Base-by-base conservation (phyloP, 2,797 vertebrate species). In the Takifugu ocellatus region DNA sequence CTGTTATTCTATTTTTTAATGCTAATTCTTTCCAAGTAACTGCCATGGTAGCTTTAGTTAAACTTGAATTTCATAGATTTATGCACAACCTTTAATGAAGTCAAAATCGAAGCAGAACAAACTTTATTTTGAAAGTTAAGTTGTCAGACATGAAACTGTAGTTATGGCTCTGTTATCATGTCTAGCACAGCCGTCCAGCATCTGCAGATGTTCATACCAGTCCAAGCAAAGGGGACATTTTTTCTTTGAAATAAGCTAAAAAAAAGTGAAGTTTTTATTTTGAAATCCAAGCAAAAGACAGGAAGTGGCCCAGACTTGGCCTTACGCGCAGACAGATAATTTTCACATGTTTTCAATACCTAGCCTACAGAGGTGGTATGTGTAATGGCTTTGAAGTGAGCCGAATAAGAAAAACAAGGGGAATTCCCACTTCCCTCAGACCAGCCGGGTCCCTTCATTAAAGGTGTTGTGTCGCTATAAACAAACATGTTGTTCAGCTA, bases 221-320 rank as follows among this genome's bases (percentile, higher is more conserved):
- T 44, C 16, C 16, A 5, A 44, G 43, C n/a, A n/a, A 16, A 44
- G n/a, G 43, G n/a, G 3, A 36, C 9, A 39, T 10, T 39, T 14
- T 4, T 3, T 39, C 36, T 39, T 39, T 12, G 12, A 11, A 17
- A 44, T 17, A 6, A n/a, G 43, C 15, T 44, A 8, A 16, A 44
- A 16, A 44, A n/a, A 44, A 44, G 16, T 44, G 43, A 44, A 17
- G 8, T 64, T 10, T 6, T 76, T 62, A 70, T 68, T 66, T 63
- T 67, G 17, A 66, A 81, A 83, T 21, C 63, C 78, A 77, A 63
- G 66, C 36, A 62, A 48, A 61, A 44, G n/a, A 9, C 68, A 81
- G 85, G 83, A 87, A 84, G 77, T 72, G 62, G 68, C 68, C 72
- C 68, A 88, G 80, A 84, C 74, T 75, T 63, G 56, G 15, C 64